Percentiles rank a stretch among this genome's conserved stretches.
Evolutionary conservation across 2,888 invertebrate genomes (phyloP).

Genomic region (Synergus laeviventris): DNA sequence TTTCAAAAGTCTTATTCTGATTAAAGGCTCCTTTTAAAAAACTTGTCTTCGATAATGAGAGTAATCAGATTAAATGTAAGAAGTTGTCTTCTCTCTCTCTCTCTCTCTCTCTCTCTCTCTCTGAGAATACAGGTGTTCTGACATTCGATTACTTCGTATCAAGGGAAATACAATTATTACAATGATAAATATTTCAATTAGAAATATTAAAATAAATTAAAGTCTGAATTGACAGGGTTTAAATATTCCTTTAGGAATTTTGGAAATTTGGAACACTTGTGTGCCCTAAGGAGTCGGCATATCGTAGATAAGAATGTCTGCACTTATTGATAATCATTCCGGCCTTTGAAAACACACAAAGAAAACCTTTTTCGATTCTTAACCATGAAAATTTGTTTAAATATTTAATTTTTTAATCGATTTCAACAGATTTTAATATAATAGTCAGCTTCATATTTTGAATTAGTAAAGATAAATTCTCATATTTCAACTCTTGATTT

Average conservation of each 20-base stretch:
- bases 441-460: too few relatives aligned
- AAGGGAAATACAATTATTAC: not conserved
- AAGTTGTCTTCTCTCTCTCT: not conserved
- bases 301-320: not conserved
- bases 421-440: too few relatives aligned
- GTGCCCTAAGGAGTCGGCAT: not conserved
- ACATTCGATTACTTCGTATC: not conserved
- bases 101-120: too few relatives aligned
- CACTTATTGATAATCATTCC: not conserved
- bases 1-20: not conserved
- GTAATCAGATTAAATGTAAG: not conserved
- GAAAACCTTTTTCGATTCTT: not conserved
- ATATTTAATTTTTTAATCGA: too few relatives aligned
- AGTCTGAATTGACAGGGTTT: slow-evolving; percentile 54
- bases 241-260: slow-evolving; percentile 22
- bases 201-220: slow-evolving; percentile 36
- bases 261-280: slow-evolving; percentile 23
- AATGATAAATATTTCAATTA: not conserved
- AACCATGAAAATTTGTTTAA: too few relatives aligned
- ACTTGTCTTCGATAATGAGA: not conserved
- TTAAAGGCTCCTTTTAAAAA: not conserved
- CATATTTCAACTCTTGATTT: too few relatives aligned
- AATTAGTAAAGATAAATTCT: too few relatives aligned
- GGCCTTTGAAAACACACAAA: not conserved
- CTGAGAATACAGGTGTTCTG: not conserved